Percentiles rank a stretch among this genome's conserved stretches.
These are phyloP conservation scores for Podarcis lilfordi DNA, from an alignment of 2,797 vertebrate genomes.

Conservation along the genomic window DNA sequence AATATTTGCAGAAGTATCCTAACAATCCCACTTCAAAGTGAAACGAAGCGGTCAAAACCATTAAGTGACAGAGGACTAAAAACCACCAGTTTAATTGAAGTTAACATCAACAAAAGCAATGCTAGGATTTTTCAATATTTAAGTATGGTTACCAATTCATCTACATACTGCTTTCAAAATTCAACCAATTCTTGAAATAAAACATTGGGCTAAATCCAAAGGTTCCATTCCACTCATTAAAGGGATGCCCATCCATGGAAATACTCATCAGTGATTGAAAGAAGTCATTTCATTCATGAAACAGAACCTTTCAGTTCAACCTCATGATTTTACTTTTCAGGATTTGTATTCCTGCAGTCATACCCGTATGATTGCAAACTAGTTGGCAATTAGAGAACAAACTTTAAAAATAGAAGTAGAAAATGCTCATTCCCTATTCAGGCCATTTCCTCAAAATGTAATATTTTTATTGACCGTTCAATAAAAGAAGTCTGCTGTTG, in stretches of 20 bases:
- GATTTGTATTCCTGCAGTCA: conserved; percentile 76
- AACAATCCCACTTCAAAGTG: conserved; percentile 36
- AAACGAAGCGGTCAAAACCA: background rate
- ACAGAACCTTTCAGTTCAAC: background rate
- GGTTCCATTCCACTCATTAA: background rate
- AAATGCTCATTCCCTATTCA: conserved; percentile 72
- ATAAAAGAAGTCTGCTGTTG: conserved; percentile 67
- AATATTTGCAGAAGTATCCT: conserved; percentile 16
- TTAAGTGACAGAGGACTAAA: conserved; percentile 63
- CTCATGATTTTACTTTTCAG: conserved; percentile 73
- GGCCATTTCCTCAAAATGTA: conserved; percentile 72
- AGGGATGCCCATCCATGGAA: background rate
- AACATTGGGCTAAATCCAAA: conserved; percentile 34
- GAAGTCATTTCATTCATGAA: background rate
- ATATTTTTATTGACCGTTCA: conserved; percentile 67
- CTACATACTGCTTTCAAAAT: conserved; percentile 62
- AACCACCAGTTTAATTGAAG: conserved; percentile 71
- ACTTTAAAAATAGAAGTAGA: conserved; percentile 67
- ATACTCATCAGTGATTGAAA: background rate
- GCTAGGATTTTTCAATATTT: conserved; percentile 67
- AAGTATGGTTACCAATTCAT: conserved; percentile 64
- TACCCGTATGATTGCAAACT: conserved; percentile 76
- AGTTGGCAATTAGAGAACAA: conserved; percentile 71
- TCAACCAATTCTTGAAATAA: conserved; percentile 76
- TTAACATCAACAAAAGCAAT: conserved; percentile 73